Base-by-base conservation (phyloP, 2,797 vertebrate species). In the Phoeniculus purpureus region DNA sequence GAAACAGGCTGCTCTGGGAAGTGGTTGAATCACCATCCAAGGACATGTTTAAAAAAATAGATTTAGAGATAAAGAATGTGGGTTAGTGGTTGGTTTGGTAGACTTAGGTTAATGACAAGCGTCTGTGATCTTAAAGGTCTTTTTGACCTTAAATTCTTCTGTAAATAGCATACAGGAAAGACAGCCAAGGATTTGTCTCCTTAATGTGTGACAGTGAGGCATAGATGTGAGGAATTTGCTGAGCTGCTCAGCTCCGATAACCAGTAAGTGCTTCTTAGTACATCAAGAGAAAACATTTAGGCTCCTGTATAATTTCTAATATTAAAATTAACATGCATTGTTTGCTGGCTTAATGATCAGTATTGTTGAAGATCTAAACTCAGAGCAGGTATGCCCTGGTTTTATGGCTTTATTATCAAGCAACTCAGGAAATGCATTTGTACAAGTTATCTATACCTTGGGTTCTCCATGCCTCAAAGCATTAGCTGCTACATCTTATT, bases 301-400 rank as follows among this genome's bases (percentile, higher is more conserved):
- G 11, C 10, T 76, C 3, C 0, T 58, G 13, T 54, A 15, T 25
- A 2, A 3, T 2, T 68, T 54, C 13, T 40, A 3, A 7, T 21
- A 54, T 16, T 71, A 18, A 29, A 64, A 56, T 4, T 72, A 48
- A 20, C 5, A 15, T 40, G 19, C 58, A n/a, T 59, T 68, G 5
- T 78, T 86, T 59, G 71, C 31, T 58, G 19, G 29, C 15, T 56
- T 54, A n/a, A 45, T 6, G 2, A 21, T 56, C 52, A 17, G 13
- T 54, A 4, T 37, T 74, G 8, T 8, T 76, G 34, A 66, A 70
- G 51, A 15, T 13, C 3, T n/a, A 17, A 85, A 43, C 13, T 61
- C 14, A 15, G 23, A 85, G 25, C 8, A 61, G 27, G 55, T 6
- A 22, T 48, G 8, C 0, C 3, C 7, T 64, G 11, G 10, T n/a